A percentile compares a stretch with the other conserved stretches of the same genome.
Conservation (phyloP, 2,113 vertebrate species). For the Candoia aspera region DNA sequence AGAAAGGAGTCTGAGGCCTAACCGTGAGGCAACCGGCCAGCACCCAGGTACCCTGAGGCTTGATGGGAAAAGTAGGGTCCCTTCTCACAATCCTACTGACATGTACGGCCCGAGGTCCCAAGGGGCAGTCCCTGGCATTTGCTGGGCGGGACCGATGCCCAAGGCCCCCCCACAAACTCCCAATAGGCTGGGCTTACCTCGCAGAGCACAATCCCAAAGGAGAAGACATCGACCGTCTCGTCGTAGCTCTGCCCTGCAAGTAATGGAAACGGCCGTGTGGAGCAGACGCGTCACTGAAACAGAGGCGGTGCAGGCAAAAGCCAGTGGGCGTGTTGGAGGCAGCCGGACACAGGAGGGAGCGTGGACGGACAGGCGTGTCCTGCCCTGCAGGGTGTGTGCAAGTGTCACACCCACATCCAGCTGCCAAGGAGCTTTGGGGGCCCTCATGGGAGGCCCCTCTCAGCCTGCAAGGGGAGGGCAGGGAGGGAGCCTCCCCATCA, state of each 20-base stretch:
- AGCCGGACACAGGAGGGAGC: background rate
- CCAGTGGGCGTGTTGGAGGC: background rate
- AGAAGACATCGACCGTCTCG: slow-evolving; percentile 97
- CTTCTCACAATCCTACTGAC: background rate
- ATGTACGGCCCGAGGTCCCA: background rate
- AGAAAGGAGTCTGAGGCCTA: background rate
- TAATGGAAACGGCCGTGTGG: slow-evolving; percentile 39
- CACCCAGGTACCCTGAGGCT: background rate
- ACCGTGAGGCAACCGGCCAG: background rate
- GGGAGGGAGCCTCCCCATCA: background rate
- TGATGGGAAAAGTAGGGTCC: background rate
- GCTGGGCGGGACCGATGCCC: background rate
- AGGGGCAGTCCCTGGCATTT: background rate
- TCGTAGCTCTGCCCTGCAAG: slow-evolving; percentile 92
- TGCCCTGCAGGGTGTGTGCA: background rate
- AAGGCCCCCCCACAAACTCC: accelerated
- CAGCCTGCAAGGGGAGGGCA: background rate
- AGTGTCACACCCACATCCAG: background rate
- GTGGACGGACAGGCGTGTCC: too few relatives aligned
- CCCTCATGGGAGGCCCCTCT: too few relatives aligned
- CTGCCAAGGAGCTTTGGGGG: background rate
- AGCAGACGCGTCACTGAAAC: background rate
- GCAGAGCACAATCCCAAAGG: slow-evolving; percentile 94
- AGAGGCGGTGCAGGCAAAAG: too few relatives aligned
- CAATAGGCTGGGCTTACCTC: slow-evolving; percentile 79